phyloP scores from a whole-genome alignment of 2,797 vertebrate species.

The Orestias chungarensis region DNA sequence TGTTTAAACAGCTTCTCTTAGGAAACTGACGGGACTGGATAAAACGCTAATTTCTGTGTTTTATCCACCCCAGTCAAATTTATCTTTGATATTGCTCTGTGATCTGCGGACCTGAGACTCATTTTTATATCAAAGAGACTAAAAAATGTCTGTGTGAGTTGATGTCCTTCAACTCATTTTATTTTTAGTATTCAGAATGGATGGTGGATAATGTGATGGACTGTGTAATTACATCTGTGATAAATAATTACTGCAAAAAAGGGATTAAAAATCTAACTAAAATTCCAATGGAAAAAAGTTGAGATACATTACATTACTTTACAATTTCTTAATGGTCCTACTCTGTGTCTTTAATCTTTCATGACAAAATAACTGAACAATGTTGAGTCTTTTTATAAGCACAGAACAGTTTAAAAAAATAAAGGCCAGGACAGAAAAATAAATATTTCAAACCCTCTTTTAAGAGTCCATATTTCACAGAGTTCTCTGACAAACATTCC shows the following conservation, averaged over 20 bases:
- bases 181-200: conserved; percentile 64
- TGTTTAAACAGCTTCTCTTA: conserved; percentile 5
- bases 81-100: conserved; percentile 32
- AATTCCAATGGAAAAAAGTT: conserved; percentile 50
- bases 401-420: conserved; percentile 12
- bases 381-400: conserved; percentile 22
- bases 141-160: conserved; percentile 30
- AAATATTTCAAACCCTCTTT: not conserved
- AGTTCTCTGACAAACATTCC: conserved; percentile 7
- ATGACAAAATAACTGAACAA: conserved; percentile 23
- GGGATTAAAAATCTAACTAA: conserved; percentile 71
- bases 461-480: not conserved
- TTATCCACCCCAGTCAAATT: conserved; percentile 12
- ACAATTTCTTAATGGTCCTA: conserved; percentile 36
- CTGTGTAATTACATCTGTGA: conserved; percentile 72
- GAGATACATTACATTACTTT: conserved; percentile 45
- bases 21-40: conserved; percentile 7
- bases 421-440: not conserved
- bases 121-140: conserved; percentile 49
- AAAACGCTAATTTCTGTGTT: conserved; percentile 14
- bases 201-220: conserved; percentile 68
- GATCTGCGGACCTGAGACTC: conserved; percentile 49
- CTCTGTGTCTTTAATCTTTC: conserved; percentile 12
- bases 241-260: conserved; percentile 76
- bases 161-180: conserved; percentile 53